Conservation (phyloP, 2,888 invertebrate genomes). For the Autographa pulchrina region DNA sequence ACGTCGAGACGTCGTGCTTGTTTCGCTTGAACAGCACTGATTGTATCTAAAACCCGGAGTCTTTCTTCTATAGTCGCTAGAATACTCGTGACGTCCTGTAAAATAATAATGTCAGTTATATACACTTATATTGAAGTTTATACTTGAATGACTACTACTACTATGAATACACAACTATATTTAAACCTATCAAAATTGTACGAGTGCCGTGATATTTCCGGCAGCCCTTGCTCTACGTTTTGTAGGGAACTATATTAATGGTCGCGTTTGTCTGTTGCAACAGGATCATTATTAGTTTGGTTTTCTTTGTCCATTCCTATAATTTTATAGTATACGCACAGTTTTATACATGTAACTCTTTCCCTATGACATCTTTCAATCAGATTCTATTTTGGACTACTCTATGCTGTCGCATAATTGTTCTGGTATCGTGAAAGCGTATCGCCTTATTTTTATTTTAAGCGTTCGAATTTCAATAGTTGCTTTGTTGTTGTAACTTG, state of each 20-base stretch:
- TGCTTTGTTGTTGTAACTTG: conserved; percentile 13
- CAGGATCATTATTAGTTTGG: not conserved
- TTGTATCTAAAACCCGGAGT: conserved; percentile 79
- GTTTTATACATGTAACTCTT: conserved; percentile 13
- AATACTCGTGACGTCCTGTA: conserved; percentile 79
- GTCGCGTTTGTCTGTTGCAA: conserved; percentile 18
- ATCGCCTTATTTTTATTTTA: conserved; percentile 26
- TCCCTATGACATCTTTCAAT: conserved; percentile 27
- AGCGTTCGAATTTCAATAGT: conserved; percentile 23
- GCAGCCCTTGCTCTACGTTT: conserved; percentile 36
- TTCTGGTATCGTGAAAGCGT: conserved; percentile 26
- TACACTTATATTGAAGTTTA: not conserved
- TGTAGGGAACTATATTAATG: conserved; percentile 21
- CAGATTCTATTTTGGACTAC: conserved; percentile 35
- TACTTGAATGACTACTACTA: too few relatives aligned
- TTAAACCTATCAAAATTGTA: conserved; percentile 48
- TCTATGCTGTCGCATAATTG: conserved; percentile 23
- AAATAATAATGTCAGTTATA: not conserved
- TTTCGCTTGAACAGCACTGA: conserved; percentile 80
- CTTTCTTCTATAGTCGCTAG: conserved; percentile 83
- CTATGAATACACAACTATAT: conserved; percentile 37
- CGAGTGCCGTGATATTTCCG: conserved; percentile 49
- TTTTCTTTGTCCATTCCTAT: not conserved
- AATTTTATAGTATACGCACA: not conserved
- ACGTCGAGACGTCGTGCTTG: conserved; percentile 84